Evolutionary conservation across 2,888 invertebrate genomes (phyloP).

Genomic region (Agrotis ipsilon): DNA sequence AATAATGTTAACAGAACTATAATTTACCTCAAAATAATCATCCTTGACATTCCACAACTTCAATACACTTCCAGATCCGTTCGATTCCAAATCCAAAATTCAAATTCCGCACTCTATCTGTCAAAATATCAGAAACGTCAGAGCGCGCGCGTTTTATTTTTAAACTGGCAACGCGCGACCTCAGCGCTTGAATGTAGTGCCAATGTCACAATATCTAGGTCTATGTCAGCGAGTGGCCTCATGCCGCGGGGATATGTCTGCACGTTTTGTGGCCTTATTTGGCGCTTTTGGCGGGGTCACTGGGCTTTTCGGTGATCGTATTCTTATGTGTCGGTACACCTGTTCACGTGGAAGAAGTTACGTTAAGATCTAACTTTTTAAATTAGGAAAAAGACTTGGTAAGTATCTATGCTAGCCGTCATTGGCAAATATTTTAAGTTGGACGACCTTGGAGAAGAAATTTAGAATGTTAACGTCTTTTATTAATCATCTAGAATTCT

Average conservation of each 20-base stretch:
- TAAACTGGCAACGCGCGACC: slow-evolving; percentile 87
- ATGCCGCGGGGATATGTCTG: slow-evolving; percentile 73
- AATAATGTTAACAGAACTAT: neutral
- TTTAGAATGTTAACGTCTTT: neutral
- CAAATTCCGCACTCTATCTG: slow-evolving; percentile 60
- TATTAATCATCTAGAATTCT: slow-evolving; percentile 1
- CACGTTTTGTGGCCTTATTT: slow-evolving; percentile 77
- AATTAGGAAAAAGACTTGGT: neutral
- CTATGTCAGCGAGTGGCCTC: slow-evolving; percentile 89
- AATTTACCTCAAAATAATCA: slow-evolving; percentile 29
- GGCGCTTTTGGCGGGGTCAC: slow-evolving; percentile 74
- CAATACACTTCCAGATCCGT: slow-evolving; percentile 19
- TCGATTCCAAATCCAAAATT: slow-evolving; percentile 36
- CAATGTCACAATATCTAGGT: slow-evolving; percentile 90
- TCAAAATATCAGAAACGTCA: slow-evolving; percentile 74
- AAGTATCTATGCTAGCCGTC: neutral
- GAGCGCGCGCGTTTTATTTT: slow-evolving; percentile 83
- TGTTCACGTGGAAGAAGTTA: slow-evolving; percentile 42
- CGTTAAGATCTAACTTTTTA: slow-evolving; percentile 12
- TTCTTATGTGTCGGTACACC: slow-evolving; percentile 50
- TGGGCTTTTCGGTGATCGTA: slow-evolving; percentile 66
- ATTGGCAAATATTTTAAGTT: neutral
- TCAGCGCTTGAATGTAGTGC: slow-evolving; percentile 90
- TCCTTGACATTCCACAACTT: slow-evolving; percentile 21
- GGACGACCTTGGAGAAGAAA: slow-evolving; percentile 1